Percentiles rank a stretch among this genome's conserved stretches.
These are phyloP conservation scores for Oriolus oriolus DNA, from an alignment of 2,113 vertebrate species.

Conservation along the genomic window DNA sequence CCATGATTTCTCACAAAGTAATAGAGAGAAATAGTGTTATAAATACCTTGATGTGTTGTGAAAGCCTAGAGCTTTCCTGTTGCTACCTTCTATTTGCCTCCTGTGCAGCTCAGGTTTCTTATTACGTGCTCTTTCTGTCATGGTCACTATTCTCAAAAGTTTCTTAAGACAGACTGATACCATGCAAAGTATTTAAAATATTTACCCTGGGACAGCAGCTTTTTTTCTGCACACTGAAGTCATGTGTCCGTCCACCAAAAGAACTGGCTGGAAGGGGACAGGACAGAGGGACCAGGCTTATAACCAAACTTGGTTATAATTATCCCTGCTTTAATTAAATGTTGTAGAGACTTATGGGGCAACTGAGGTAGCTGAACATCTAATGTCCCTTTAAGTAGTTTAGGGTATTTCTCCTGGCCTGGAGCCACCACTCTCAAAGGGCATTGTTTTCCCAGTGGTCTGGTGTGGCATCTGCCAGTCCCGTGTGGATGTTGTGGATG, in stretches of 20 bases:
- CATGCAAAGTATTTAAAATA: not conserved
- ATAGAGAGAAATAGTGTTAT: not conserved
- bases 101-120: not conserved
- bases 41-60: not conserved
- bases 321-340: not conserved
- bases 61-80: not conserved
- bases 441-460: not conserved
- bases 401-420: not conserved
- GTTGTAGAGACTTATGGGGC: not conserved
- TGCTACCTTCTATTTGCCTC: not conserved
- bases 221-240: not conserved
- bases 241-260: fast-evolving
- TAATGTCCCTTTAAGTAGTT: not conserved
- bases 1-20: not conserved
- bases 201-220: not conserved
- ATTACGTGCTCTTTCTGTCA: not conserved
- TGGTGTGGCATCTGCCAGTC: not conserved
- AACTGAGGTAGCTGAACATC: not conserved
- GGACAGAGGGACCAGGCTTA: not conserved
- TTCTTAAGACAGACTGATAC: not conserved
- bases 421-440: not conserved
- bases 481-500: not conserved
- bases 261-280: not conserved
- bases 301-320: not conserved
- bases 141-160: not conserved